These are phyloP conservation scores for Rostratula benghalensis DNA, from an alignment of 2,113 vertebrate genomes.

Conservation along the genomic window DNA sequence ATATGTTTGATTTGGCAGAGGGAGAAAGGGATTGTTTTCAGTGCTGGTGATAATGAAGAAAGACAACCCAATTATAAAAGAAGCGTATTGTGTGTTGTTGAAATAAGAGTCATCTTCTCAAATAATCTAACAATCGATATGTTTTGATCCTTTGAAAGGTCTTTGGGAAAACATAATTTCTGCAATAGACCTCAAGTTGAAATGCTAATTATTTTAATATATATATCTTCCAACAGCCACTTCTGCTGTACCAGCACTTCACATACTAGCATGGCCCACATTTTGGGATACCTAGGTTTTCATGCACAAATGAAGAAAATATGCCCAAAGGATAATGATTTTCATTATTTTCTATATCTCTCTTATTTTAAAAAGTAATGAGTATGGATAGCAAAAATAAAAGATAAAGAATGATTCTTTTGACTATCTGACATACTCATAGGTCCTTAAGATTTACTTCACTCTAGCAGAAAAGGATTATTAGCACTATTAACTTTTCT, in stretches of 20 bases:
- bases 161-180: background rate
- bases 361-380: background rate
- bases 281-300: background rate
- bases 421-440: background rate
- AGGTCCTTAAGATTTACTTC: background rate
- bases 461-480: background rate
- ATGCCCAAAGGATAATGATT: background rate
- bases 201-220: background rate
- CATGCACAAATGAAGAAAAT: background rate
- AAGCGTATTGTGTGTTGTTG: background rate
- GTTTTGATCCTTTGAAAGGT: conserved; percentile 20
- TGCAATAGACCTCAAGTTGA: background rate
- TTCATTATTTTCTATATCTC: background rate
- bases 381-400: background rate
- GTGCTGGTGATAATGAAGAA: background rate
- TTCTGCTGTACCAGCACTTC: background rate
- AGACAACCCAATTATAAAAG: background rate
- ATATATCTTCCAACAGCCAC: background rate
- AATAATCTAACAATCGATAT: background rate
- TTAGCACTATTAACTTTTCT: background rate
- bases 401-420: background rate
- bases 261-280: background rate
- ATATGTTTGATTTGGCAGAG: background rate
- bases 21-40: background rate
- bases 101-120: background rate